Base-by-base conservation (phyloP, 2,888 invertebrate species). In the Miltochrista miniata region DNA sequence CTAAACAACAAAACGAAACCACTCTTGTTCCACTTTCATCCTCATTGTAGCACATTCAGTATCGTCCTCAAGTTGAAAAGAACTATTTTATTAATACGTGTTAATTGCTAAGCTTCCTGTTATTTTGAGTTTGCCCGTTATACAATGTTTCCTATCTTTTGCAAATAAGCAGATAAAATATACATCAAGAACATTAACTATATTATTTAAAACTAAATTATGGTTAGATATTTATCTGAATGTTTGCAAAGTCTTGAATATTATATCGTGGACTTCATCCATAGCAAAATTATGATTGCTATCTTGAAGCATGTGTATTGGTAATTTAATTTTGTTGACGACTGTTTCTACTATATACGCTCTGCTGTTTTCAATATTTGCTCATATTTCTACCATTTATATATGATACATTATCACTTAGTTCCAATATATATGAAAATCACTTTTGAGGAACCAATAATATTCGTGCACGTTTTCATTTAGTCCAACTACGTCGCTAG, bases 21-120 rank as follows among this genome's bases (percentile, higher is more conserved):
- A 71, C 70, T 59, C 47, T 53, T 54, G 35, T 56, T 48, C 59
- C 74, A 73, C 70, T 51, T 37, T 56, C 74, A 76, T 66, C 38
- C 54, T 58, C 72, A 74, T 67, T 51, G 54, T 47, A 61, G 70
- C 76, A 76, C 71, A 53, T 44, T 37, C 50, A 48, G 33, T 56
- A 59, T 55, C 59, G 51, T 69, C 66, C 59, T 85, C 83, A 83
- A 87, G 88, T 87, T 87, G 85, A 81, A 85, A 87, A 81, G 85
- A 81, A 73, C 54, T 53, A 52, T 57, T 60, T 56, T 66, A 57
- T 49, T 56, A 62, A 37, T 69, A 59, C 66, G 57, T 71, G 65
- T 72, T 68, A 70, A 66, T 49, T 63, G 73, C 74, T 63, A 68
- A 69, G 78, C 78, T 78, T 78, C 45, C 51, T 51, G 56, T 54